Base-by-base conservation (phyloP, 1,140 invertebrate species). In the Drosophila jambulina region DNA sequence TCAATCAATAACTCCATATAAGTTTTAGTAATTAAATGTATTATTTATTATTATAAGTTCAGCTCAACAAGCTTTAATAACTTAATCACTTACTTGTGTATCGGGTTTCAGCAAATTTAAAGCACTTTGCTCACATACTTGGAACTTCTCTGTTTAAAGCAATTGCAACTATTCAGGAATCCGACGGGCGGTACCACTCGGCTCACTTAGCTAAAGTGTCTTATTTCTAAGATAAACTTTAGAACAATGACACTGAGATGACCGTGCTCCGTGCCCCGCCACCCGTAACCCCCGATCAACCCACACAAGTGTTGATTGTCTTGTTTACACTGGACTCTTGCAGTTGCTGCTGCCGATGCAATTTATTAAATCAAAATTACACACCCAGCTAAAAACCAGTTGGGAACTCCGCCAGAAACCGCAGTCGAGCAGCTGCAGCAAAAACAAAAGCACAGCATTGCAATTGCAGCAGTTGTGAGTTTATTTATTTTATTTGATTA, bases 331-430 rank as follows among this genome's bases (percentile, higher is more conserved):
- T 72, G 63, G 72, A 77, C 53, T 54, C 32, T 34, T 36, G 32
- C 32, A 15, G 49, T 53, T 9, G 76, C 69, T 63, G 75, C 34
- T 46, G 53, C 49, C 45, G 57, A 61, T 65, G 63, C 76, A 83
- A 87, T 87, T 87, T 87, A 87, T 87, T 87, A 88, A 88, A 87
- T 87, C 72, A 80, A 76, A 87, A 87, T 71, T 72, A 80, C 67
- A 71, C 42, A 75, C 60, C 78, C 63, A 71, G 65, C 68, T 62
- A 74, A 81, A 60, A 57, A 88, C 83, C 84, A 80, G 83, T 87
- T 84, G 84, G 67, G 36, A 12, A 51, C 69, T 72, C 48, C 62
- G 19, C 32, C 46, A 45, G 25, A 68, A 57, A 19, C 64, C 29
- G 40, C 29, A n/a, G 23, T 27, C 58, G 59, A 42, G 32, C 69